Conservation (phyloP, 2,797 vertebrate genomes). For the Salmo trutta region DNA sequence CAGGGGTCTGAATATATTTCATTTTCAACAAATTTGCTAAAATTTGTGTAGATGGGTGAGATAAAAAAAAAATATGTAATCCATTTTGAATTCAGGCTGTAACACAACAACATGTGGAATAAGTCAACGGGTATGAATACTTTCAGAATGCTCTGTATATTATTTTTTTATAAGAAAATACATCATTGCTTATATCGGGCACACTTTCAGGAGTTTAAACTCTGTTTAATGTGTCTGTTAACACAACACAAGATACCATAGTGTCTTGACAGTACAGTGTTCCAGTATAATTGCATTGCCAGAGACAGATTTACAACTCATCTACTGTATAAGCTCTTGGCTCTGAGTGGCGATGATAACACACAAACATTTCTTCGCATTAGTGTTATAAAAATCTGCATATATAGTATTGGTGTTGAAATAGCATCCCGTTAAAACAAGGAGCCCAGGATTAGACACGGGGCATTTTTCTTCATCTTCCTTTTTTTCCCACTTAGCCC, state of each 20-base stretch:
- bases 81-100: too few species aligned
- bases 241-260: neutral
- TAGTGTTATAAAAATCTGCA: slow-evolving; percentile 25
- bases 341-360: neutral
- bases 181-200: neutral
- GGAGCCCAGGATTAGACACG: slow-evolving; percentile 38
- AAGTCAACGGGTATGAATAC: too few species aligned
- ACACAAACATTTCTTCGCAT: slow-evolving; percentile 9
- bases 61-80: too few species aligned
- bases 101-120: too few species aligned
- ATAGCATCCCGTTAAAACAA: slow-evolving; percentile 43
- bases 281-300: neutral
- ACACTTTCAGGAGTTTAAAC: neutral
- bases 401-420: slow-evolving; percentile 27
- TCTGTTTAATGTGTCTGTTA: neutral
- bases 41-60: too few species aligned
- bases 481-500: slow-evolving; percentile 16
- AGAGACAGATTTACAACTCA: neutral
- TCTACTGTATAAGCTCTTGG: neutral
- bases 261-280: neutral
- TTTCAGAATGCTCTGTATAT: too few species aligned
- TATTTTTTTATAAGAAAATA: neutral
- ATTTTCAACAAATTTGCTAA: too few species aligned
- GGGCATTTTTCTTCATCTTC: slow-evolving; percentile 2
- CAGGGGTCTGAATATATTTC: too few species aligned